These are phyloP conservation scores for Porphyrio hochstetteri DNA, from an alignment of 2,113 vertebrate genomes.

Conservation along the genomic window DNA sequence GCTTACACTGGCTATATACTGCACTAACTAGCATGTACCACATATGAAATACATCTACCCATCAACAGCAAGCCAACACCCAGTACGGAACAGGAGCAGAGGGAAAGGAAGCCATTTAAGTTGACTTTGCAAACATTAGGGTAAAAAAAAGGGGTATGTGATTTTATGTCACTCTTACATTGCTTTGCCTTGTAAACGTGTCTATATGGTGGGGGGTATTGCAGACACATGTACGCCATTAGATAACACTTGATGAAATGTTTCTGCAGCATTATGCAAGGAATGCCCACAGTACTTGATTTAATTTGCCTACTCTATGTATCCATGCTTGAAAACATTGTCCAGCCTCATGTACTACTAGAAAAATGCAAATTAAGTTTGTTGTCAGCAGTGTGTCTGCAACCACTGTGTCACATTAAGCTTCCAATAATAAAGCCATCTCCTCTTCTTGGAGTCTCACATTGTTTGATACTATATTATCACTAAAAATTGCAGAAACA, in stretches of 20 bases:
- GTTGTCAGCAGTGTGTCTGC: neutral
- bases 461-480: neutral
- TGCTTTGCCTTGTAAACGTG: neutral
- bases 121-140: neutral
- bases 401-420: neutral
- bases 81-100: neutral
- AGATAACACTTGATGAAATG: neutral
- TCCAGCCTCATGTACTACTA: neutral
- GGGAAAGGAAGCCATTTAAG: neutral
- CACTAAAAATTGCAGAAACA: neutral
- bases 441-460: neutral
- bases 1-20: neutral
- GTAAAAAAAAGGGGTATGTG: neutral
- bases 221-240: neutral
- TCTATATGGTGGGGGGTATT: neutral
- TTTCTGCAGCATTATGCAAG: neutral
- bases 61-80: neutral
- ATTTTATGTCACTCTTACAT: neutral
- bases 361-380: neutral
- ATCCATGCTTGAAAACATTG: neutral
- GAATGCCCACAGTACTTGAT: neutral
- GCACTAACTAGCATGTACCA: rapidly evolving
- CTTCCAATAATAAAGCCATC: neutral
- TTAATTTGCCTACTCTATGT: neutral
- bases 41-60: neutral